These are phyloP conservation scores for Probosciger aterrimus DNA, from an alignment of 2,113 vertebrate genomes.

Conservation along the genomic window DNA sequence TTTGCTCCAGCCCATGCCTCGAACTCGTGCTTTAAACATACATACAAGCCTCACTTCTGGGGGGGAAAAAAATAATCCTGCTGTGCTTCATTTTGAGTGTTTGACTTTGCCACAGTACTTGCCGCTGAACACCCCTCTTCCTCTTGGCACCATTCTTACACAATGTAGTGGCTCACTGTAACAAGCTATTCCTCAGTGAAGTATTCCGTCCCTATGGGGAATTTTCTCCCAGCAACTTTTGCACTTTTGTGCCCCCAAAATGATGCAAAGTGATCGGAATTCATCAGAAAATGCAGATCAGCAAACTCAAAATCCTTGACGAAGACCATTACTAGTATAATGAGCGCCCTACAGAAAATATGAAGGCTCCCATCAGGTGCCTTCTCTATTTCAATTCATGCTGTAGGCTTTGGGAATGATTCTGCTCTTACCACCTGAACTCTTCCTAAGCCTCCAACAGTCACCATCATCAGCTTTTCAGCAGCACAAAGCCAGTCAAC, in stretches of 20 bases:
- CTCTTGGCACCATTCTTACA: accelerated
- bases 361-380: neutral
- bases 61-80: neutral
- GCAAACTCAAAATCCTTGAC: neutral
- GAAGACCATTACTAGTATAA: neutral
- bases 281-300: neutral
- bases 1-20: neutral
- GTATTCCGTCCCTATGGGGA: neutral
- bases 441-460: neutral
- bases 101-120: neutral
- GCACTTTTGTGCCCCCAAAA: neutral
- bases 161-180: accelerated
- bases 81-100: neutral
- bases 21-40: accelerated
- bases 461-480: neutral
- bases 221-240: neutral
- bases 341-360: neutral
- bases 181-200: neutral
- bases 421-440: neutral
- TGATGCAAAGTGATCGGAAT: neutral
- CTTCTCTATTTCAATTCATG: neutral
- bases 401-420: neutral
- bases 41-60: too few relatives aligned
- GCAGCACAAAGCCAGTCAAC: neutral
- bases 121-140: neutral